phyloP scores from a whole-genome alignment of 2,113 vertebrate genomes.

The Rhinichthys klamathensis region DNA sequence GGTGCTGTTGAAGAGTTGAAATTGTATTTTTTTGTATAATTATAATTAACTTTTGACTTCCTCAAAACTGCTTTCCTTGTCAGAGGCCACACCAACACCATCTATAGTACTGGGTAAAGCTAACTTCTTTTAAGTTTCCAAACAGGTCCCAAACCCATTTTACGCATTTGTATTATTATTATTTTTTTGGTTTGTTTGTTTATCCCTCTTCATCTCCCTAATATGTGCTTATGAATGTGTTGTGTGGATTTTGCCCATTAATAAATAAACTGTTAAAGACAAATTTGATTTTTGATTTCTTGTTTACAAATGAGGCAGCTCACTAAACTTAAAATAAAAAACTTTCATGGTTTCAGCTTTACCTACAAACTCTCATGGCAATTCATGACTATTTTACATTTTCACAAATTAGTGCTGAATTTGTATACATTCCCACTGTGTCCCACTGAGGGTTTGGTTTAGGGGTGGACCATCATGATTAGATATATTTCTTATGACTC shows the following conservation, averaged over 20 bases:
- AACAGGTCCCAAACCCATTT: slow-evolving; percentile 47
- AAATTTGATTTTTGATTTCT: not conserved
- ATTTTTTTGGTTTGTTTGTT: not conserved
- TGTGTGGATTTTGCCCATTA: slow-evolving; percentile 4
- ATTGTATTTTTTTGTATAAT: slow-evolving; percentile 46
- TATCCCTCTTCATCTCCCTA: slow-evolving; percentile 5
- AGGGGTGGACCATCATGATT: not conserved
- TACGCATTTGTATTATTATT: slow-evolving; percentile 34
- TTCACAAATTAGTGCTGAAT: not conserved
- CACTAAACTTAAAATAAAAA: not conserved
- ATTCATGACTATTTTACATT: not conserved
- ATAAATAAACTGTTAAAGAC: slow-evolving; percentile 27
- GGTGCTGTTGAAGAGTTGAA: slow-evolving; percentile 44
- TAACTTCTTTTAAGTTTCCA: slow-evolving; percentile 63
- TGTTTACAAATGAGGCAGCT: slow-evolving; percentile 12
- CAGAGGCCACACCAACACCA: slow-evolving; percentile 94
- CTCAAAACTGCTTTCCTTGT: slow-evolving; percentile 84
- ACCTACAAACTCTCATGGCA: not conserved
- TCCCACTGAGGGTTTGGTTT: not conserved
- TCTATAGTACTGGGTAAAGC: slow-evolving; percentile 95
- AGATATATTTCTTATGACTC: not conserved
- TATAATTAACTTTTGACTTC: slow-evolving; percentile 62
- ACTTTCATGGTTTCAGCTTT: not conserved
- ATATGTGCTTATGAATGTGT: slow-evolving; percentile 20
- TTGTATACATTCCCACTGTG: not conserved